Conservation (phyloP, 2,888 invertebrate species). For the Vesta saturnalis region DNA sequence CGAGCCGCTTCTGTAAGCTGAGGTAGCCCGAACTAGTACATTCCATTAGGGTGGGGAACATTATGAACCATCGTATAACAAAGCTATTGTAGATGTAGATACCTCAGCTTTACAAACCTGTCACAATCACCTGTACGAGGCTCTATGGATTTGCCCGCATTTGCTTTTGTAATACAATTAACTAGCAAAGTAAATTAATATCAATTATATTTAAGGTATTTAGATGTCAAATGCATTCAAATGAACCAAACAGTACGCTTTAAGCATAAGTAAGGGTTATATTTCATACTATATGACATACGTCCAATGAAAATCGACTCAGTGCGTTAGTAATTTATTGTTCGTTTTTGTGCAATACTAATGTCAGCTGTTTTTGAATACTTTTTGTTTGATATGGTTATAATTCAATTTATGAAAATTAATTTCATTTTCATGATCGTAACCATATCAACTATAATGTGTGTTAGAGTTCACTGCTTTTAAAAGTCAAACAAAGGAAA, state of each 20-base stretch:
- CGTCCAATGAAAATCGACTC: constrained; percentile 53
- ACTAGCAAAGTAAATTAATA: constrained; percentile 48
- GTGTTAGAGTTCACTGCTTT: constrained; percentile 11
- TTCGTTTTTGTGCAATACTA: constrained; percentile 49
- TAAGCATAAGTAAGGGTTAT: constrained; percentile 44
- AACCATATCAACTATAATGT: constrained; percentile 18
- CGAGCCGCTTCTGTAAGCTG: constrained; percentile 9
- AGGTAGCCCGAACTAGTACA: constrained; percentile 27
- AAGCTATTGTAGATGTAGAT: constrained; percentile 54
- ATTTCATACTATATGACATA: constrained; percentile 50
- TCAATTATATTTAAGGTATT: constrained; percentile 40
- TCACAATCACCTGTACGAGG: constrained; percentile 48
- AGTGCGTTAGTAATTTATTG: constrained; percentile 52
- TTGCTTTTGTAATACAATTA: constrained; percentile 49
- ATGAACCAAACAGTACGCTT: constrained; percentile 44
- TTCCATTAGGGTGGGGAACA: constrained; percentile 44
- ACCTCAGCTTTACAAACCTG: constrained; percentile 54
- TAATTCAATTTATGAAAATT: constrained; percentile 40
- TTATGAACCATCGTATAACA: constrained; percentile 49
- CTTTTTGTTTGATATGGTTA: constrained; percentile 47
- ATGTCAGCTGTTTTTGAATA: constrained; percentile 49
- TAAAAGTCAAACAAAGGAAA: constrained; percentile 9
- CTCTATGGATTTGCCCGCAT: constrained; percentile 51
- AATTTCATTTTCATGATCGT: constrained; percentile 32
- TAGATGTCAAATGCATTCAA: constrained; percentile 46